phyloP scores from a whole-genome alignment of 2,888 invertebrate genomes.

The Asteroscopus sphinx region DNA sequence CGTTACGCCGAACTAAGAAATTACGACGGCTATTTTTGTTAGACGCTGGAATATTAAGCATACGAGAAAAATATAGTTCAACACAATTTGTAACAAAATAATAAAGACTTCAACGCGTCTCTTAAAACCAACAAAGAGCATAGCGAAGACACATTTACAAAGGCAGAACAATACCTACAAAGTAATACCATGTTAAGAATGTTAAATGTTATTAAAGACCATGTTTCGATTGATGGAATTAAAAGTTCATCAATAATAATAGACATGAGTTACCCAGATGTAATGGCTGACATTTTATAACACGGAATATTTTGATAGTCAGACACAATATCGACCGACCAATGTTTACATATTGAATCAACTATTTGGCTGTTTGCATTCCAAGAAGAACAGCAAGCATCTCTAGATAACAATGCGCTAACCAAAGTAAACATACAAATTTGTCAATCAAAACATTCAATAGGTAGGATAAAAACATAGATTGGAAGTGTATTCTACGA shows the following conservation, averaged over 20 bases:
- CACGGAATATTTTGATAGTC: constrained; percentile 62
- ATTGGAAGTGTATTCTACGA: constrained; percentile 69
- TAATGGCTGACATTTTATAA: constrained; percentile 67
- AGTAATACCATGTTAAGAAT: constrained; percentile 29
- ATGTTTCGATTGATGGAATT: constrained; percentile 49
- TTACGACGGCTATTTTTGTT: constrained; percentile 73
- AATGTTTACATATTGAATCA: constrained; percentile 73
- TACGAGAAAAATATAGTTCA: constrained; percentile 50
- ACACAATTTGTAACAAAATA: constrained; percentile 36
- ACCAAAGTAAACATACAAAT: constrained; percentile 77
- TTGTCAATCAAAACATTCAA: constrained; percentile 75
- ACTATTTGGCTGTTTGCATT: constrained; percentile 77
- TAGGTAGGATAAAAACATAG: constrained; percentile 55
- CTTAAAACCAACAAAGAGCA: constrained; percentile 24
- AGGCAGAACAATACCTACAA: constrained; percentile 20
- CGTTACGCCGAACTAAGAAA: constrained; percentile 78
- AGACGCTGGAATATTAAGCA: constrained; percentile 66
- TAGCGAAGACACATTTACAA: constrained; percentile 7
- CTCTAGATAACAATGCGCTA: constrained; percentile 75
- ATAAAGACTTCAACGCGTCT: constrained; percentile 18
- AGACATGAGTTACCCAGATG: constrained; percentile 43
- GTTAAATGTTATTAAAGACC: constrained; percentile 30
- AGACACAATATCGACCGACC: constrained; percentile 66
- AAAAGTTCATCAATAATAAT: constrained; percentile 62
- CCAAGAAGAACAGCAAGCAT: constrained; percentile 68